Evolutionary conservation across 1,140 invertebrate genomes (phyloP).

Genomic region (Trissolcus basalis): DNA sequence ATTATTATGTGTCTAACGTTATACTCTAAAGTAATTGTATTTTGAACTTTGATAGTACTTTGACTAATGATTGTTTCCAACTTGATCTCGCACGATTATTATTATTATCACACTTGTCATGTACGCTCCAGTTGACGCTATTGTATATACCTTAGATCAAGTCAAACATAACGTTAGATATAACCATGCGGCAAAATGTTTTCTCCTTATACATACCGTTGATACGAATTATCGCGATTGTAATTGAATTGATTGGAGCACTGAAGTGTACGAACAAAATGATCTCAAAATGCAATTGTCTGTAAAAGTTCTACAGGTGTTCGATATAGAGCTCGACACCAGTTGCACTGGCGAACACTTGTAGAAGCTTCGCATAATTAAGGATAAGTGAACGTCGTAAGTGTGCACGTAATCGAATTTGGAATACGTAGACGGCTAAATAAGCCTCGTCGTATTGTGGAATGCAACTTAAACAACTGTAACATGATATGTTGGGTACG

Average conservation of each 20-base stretch:
- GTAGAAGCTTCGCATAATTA: constrained; percentile 32
- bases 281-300: constrained; percentile 48
- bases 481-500: constrained; percentile 60
- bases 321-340: constrained; percentile 3
- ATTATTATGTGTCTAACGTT: constrained; percentile 40
- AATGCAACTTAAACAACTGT: constrained; percentile 54
- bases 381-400: constrained; percentile 48
- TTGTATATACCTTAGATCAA: too few species aligned
- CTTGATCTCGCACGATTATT: constrained; percentile 45
- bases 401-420: constrained; percentile 58
- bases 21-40: constrained; percentile 37
- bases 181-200: not conserved
- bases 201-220: not conserved
- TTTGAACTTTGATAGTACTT: constrained; percentile 40
- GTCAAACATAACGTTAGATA: not conserved
- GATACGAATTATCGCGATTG: too few species aligned
- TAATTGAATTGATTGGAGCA: constrained; percentile 14
- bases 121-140: constrained; percentile 22
- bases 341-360: constrained; percentile 20
- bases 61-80: constrained; percentile 34
- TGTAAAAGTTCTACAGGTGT: constrained; percentile 14
- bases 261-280: constrained; percentile 3
- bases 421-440: constrained; percentile 44
- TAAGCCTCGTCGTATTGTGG: constrained; percentile 52
- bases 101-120: not conserved